Conservation (phyloP, 2,797 vertebrate species). For the Delichon dasypus region DNA sequence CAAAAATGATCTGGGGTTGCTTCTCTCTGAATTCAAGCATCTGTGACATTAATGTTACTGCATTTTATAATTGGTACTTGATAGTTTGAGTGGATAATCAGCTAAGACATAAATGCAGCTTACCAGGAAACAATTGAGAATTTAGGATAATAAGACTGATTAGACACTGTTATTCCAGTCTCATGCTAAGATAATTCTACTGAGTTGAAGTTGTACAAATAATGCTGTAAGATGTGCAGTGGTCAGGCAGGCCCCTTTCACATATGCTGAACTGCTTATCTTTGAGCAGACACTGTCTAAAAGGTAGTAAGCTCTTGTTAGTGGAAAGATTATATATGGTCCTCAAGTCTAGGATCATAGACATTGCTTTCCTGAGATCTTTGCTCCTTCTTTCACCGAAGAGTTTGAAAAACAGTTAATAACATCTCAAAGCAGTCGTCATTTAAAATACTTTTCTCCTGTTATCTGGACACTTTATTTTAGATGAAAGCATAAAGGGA, state of each 20-base stretch:
- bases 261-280: background rate
- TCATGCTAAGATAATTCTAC: conserved; percentile 42
- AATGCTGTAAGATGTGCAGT: background rate
- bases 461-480: background rate
- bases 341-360: background rate
- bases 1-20: background rate
- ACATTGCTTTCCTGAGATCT: background rate
- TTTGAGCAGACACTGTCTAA: background rate
- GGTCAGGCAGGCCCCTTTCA: background rate
- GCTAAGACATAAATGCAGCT: conserved; percentile 57
- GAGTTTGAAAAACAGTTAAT: background rate
- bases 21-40: conserved; percentile 6
- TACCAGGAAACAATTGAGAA: conserved; percentile 70
- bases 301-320: background rate
- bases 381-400: background rate
- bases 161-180: background rate
- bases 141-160: conserved; percentile 60
- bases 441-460: background rate
- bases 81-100: conserved; percentile 71
- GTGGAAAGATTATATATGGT: background rate
- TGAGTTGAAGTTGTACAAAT: background rate
- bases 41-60: conserved; percentile 48
- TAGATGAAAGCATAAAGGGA: background rate
- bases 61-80: conserved; percentile 64
- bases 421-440: background rate